Percentiles rank a stretch among this genome's conserved stretches.
phyloP scores from a whole-genome alignment of 2,797 vertebrate genomes.

The Lepus oiostolus region DNA sequence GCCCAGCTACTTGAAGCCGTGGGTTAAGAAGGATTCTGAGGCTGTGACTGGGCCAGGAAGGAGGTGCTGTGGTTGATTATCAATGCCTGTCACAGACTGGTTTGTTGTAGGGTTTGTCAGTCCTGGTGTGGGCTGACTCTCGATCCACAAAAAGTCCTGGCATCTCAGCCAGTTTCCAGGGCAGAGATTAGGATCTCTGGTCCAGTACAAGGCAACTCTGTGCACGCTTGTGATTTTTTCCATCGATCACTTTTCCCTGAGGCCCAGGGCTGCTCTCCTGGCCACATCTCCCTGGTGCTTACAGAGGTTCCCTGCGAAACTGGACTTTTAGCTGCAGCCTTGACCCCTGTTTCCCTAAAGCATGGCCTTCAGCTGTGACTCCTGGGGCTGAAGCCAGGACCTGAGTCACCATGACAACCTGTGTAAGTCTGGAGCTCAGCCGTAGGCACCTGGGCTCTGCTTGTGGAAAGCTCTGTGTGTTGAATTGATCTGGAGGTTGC shows the following conservation, averaged over 20 bases:
- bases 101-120: neutral
- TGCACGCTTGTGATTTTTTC: neutral
- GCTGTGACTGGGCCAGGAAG: neutral
- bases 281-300: neutral
- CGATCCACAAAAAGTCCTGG: neutral
- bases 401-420: neutral
- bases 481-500: neutral
- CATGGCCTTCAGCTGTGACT: neutral
- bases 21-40: slow-evolving; percentile 54
- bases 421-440: neutral
- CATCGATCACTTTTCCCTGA: neutral
- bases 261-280: neutral
- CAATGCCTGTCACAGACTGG: neutral
- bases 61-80: neutral
- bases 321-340: neutral
- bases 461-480: neutral
- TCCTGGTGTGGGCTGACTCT: neutral
- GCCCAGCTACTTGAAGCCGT: fast-evolving
- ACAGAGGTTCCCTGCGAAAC: neutral
- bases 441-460: neutral
- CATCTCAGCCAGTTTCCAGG: neutral
- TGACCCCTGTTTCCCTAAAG: neutral
- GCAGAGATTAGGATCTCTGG: neutral
- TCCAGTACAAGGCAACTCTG: neutral
- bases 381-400: neutral